Conservation (phyloP, 2,797 vertebrate species). For the Artibeus lituratus region DNA sequence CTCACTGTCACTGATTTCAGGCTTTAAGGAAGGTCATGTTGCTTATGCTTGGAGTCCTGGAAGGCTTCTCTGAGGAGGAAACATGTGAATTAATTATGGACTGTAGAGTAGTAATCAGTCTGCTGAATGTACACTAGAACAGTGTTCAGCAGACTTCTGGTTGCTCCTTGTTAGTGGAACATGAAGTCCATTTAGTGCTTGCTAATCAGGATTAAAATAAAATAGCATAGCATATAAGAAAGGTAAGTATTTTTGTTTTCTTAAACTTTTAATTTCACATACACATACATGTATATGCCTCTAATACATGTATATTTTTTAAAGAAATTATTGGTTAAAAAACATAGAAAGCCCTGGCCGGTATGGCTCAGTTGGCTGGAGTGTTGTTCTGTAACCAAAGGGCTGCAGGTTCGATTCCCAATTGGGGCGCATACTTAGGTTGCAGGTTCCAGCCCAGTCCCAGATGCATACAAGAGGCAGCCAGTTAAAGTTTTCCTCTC, state of each 20-base stretch:
- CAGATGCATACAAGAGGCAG: neutral
- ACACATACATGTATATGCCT: neutral
- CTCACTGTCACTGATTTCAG: neutral
- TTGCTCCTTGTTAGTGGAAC: neutral
- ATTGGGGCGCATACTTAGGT: neutral
- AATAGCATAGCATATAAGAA: neutral
- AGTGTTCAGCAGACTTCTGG: neutral
- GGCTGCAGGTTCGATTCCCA: neutral
- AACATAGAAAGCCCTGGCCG: neutral
- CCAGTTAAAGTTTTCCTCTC: neutral
- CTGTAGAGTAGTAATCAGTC: neutral
- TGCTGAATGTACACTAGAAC: neutral
- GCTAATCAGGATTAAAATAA: neutral
- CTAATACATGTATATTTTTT: neutral
- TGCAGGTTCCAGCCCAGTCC: neutral
- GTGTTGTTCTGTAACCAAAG: neutral
- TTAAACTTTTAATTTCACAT: neutral
- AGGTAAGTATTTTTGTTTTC: neutral
- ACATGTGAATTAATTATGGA: neutral
- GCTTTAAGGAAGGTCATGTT: neutral
- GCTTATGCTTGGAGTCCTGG: neutral
- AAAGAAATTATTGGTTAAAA: neutral
- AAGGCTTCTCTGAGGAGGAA: neutral
- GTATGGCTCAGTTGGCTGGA: neutral
- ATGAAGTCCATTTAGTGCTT: neutral